A percentile compares a stretch with the other conserved stretches of the same genome.
Evolutionary conservation across 2,888 invertebrate genomes (phyloP).

Genomic region (Ornithoptera alexandrae): DNA sequence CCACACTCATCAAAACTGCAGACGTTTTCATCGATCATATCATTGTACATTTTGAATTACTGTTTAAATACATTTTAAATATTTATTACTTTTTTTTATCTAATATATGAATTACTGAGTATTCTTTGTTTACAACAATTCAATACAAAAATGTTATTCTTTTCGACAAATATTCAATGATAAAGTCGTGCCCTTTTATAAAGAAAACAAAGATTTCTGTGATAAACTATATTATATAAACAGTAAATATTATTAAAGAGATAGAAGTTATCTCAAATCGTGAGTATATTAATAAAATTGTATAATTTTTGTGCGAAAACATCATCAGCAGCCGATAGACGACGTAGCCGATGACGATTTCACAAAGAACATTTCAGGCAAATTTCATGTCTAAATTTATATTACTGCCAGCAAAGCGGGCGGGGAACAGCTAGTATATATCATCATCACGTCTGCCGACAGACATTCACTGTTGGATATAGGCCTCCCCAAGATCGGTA

Average conservation of each 20-base stretch:
- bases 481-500: no score
- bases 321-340: neutral
- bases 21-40: no score
- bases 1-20: no score
- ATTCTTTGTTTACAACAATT: neutral
- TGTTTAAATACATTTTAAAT: no score
- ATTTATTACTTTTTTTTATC: no score
- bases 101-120: neutral
- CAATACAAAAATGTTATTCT: neutral
- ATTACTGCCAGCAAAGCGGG: neutral
- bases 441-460: no score
- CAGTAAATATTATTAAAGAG: neutral
- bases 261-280: neutral
- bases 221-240: conserved; percentile 1
- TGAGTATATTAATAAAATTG: conserved; percentile 1
- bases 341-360: neutral
- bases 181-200: neutral
- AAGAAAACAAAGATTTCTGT: neutral
- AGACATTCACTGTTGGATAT: no score
- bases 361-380: no score
- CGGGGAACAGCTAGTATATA: no score
- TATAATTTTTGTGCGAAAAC: neutral
- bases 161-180: neutral
- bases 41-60: no score
- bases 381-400: neutral